Evolutionary conservation across 2,113 vertebrate species (phyloP).

Genomic region (Aspiorhynchus laticeps): DNA sequence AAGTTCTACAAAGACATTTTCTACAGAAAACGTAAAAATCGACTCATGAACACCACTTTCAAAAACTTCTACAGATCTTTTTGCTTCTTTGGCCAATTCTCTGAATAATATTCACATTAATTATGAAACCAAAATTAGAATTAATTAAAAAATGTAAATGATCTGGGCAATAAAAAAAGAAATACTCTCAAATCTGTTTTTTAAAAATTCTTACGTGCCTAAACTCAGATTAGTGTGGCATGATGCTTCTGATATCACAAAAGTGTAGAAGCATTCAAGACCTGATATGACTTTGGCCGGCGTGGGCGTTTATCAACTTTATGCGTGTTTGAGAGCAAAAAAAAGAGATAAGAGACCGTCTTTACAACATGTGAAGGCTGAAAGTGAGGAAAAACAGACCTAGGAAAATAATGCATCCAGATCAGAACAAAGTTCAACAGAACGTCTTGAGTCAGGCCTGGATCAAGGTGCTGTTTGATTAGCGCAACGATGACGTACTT

Average conservation of each 20-base stretch:
- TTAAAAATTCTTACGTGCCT: neutral
- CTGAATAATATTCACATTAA: neutral
- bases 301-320: neutral
- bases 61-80: neutral
- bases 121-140: neutral
- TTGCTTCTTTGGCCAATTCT: neutral
- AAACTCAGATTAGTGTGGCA: neutral
- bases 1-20: neutral
- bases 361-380: slow-evolving; percentile 4
- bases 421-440: slow-evolving; percentile 4
- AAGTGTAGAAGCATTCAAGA: neutral
- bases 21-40: neutral
- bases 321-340: neutral
- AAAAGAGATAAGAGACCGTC: slow-evolving; percentile 10
- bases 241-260: neutral
- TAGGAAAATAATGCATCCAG: neutral
- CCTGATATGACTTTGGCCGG: neutral
- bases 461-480: neutral
- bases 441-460: neutral
- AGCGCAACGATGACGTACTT: neutral
- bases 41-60: neutral
- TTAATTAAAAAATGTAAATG: neutral
- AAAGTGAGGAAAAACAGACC: neutral
- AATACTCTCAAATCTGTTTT: neutral
- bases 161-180: neutral